Evolutionary conservation across 2,113 vertebrate species (phyloP).

Genomic region (Rhinoderma darwinii): DNA sequence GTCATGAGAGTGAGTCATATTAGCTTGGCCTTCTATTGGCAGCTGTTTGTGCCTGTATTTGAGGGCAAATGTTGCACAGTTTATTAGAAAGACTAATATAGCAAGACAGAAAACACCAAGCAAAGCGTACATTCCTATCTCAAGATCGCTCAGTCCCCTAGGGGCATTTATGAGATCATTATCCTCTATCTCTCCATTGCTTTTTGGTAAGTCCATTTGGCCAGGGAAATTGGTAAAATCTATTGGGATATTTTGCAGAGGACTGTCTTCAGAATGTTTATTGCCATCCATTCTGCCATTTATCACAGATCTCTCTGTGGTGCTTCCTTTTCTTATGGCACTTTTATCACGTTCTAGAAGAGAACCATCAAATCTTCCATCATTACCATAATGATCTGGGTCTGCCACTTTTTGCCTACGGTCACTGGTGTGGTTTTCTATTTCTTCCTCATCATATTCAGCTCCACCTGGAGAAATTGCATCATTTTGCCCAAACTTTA

Average conservation of each 20-base stretch:
- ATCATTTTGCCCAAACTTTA: slow-evolving; percentile 85
- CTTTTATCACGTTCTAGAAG: slow-evolving; percentile 81
- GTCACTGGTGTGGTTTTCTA: slow-evolving; percentile 82
- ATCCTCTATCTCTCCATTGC: slow-evolving; percentile 72
- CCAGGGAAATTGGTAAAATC: slow-evolving; percentile 91
- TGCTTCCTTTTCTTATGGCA: slow-evolving; percentile 70
- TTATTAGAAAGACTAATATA: slow-evolving; percentile 95
- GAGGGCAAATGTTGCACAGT: slow-evolving; percentile 93
- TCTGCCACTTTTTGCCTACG: slow-evolving; percentile 76
- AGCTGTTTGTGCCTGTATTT: slow-evolving; percentile 92
- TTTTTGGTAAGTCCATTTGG: slow-evolving; percentile 83
- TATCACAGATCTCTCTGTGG: slow-evolving; percentile 77
- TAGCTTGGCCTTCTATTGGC: slow-evolving; percentile 85
- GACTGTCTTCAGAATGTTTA: slow-evolving; percentile 75
- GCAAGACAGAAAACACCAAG: slow-evolving; percentile 96
- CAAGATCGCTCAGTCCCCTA: slow-evolving; percentile 87
- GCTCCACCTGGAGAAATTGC: slow-evolving; percentile 62
- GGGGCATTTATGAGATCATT: slow-evolving; percentile 76
- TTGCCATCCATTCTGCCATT: slow-evolving; percentile 72
- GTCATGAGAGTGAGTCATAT: slow-evolving; percentile 89
- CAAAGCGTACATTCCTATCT: slow-evolving; percentile 97
- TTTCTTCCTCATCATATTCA: slow-evolving; percentile 77
- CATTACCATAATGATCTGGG: slow-evolving; percentile 76
- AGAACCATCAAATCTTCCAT: slow-evolving; percentile 75
- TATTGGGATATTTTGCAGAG: slow-evolving; percentile 79